phyloP scores from a whole-genome alignment of 2,113 vertebrate genomes.

The Diadophis punctatus region DNA sequence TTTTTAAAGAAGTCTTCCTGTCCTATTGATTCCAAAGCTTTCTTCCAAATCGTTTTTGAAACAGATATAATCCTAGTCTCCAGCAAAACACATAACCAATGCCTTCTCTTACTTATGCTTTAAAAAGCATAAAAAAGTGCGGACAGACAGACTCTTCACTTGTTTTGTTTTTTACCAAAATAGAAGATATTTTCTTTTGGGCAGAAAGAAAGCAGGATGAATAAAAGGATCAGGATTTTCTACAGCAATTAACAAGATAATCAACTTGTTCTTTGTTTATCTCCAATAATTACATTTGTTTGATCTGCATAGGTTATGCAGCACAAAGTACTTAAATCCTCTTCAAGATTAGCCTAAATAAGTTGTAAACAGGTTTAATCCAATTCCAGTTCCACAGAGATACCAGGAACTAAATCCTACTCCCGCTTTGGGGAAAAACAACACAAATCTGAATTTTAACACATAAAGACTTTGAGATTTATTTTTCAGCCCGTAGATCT shows the following conservation, averaged over 20 bases:
- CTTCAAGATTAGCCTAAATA: background rate
- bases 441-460: background rate
- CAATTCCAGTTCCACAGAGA: background rate
- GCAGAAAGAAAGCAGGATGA: background rate
- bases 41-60: background rate
- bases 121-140: background rate
- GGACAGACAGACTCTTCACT: background rate
- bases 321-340: background rate
- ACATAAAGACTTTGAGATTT: background rate
- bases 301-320: background rate
- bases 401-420: background rate
- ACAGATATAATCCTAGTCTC: background rate
- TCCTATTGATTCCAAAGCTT: background rate
- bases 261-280: background rate
- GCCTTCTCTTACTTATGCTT: conserved; percentile 11
- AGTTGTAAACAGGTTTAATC: background rate
- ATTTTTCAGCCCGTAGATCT: background rate
- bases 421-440: background rate
- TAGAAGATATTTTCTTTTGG: background rate
- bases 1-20: background rate
- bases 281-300: background rate
- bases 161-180: background rate
- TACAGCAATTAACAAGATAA: background rate
- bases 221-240: background rate
- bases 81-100: background rate